Conservation (phyloP, 2,888 invertebrate species). For the Phaonia tiefii region DNA sequence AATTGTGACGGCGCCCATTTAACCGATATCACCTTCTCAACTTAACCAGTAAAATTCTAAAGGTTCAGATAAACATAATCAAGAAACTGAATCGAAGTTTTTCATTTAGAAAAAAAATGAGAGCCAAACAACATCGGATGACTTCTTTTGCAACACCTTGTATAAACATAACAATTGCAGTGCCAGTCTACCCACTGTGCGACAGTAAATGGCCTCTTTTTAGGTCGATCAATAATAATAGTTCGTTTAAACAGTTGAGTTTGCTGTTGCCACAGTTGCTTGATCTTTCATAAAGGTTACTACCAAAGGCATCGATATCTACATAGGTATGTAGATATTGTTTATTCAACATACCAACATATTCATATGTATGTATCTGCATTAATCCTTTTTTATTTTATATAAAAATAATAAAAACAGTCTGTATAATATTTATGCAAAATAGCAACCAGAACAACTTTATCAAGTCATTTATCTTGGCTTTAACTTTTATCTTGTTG, state of each 20-base stretch:
- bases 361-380: background rate
- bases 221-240: conserved; percentile 41
- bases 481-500: conserved; percentile 57
- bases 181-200: background rate
- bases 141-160: no score
- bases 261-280: conserved; percentile 37
- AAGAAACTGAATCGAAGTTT: no score
- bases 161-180: no score
- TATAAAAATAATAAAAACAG: conserved; percentile 18
- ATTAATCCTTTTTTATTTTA: conserved; percentile 3
- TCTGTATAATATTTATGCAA: conserved; percentile 35
- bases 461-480: conserved; percentile 59
- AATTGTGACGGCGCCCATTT: no score
- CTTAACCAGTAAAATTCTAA: no score
- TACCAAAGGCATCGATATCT: conserved; percentile 13
- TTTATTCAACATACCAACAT: background rate
- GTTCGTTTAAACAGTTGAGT: conserved; percentile 36
- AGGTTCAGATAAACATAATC: no score
- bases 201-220: conserved; percentile 58
- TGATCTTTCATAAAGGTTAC: conserved; percentile 60
- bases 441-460: conserved; percentile 31
- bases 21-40: no score
- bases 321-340: no score
- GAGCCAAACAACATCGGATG: no score
- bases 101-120: no score